Evolutionary conservation across 1,140 invertebrate species (phyloP).

Genomic region (Muscidifurax raptorellus): DNA sequence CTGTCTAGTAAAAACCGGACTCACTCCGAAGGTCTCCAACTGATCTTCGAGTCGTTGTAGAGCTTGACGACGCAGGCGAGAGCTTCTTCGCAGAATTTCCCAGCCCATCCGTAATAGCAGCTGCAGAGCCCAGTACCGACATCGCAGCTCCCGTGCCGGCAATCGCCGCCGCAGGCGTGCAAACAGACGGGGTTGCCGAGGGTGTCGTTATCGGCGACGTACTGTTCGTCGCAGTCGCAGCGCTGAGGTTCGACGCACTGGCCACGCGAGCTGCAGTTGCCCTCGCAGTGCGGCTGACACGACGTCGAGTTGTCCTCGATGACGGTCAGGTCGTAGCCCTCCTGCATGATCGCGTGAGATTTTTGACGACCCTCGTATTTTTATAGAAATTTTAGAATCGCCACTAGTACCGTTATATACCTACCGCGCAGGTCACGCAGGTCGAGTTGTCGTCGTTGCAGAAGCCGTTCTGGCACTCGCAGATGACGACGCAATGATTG

Average conservation of each 20-base stretch:
- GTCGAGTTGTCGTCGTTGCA: conserved; percentile 42
- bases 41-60: neutral
- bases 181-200: conserved; percentile 50
- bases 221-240: conserved; percentile 61
- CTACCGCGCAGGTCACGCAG: conserved; percentile 39
- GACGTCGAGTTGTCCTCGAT: conserved; percentile 16
- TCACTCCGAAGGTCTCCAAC: neutral
- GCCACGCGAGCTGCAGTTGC: conserved; percentile 58
- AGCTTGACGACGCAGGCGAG: conserved; percentile 34
- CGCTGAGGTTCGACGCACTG: conserved; percentile 59
- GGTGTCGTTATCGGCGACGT: conserved; percentile 38
- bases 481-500: conserved; percentile 48
- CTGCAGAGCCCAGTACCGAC: conserved; percentile 33
- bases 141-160: conserved; percentile 36
- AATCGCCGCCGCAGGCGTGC: conserved; percentile 52
- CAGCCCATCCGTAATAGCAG: conserved; percentile 58
- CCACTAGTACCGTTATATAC: neutral
- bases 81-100: conserved; percentile 52
- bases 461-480: conserved; percentile 56
- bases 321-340: conserved; percentile 37
- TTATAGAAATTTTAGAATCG: neutral
- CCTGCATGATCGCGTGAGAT: conserved; percentile 23
- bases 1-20: too few relatives aligned
- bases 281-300: conserved; percentile 48
- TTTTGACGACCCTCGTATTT: neutral